These are phyloP conservation scores for Clivina fossor DNA, from an alignment of 2,888 invertebrate species.

Conservation along the genomic window DNA sequence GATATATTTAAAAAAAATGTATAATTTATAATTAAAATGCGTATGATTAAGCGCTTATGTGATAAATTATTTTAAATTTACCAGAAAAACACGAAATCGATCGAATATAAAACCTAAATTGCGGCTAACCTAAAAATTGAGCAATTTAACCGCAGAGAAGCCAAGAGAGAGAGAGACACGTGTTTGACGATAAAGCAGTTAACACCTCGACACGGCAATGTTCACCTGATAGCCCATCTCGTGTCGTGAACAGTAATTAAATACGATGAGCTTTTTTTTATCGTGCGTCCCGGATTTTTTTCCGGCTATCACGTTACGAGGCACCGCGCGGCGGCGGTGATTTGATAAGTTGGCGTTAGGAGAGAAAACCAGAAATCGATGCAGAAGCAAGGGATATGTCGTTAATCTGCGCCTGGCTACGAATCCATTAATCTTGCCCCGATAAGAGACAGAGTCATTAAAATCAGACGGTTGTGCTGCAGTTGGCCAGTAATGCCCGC, in stretches of 20 bases:
- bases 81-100: no score
- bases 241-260: constrained; percentile 19
- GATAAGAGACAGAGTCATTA: constrained; percentile 34
- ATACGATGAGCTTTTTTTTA: constrained; percentile 17
- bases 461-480: constrained; percentile 23
- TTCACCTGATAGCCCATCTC: constrained; percentile 3
- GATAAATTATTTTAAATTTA: no score
- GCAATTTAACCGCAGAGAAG: no score
- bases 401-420: constrained; percentile 27
- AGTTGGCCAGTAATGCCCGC: no score
- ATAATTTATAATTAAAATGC: no score
- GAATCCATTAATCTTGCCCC: constrained; percentile 30
- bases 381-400: constrained; percentile 24
- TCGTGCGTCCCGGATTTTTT: constrained; percentile 5
- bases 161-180: no score
- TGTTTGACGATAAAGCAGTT: no score
- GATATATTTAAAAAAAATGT: no score
- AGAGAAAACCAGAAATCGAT: constrained; percentile 18
- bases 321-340: constrained; percentile 12
- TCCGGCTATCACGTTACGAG: constrained; percentile 17
- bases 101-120: no score
- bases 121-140: no score
- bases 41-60: no score
- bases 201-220: background rate
- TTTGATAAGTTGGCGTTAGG: constrained; percentile 31